phyloP scores from a whole-genome alignment of 2,797 vertebrate genomes.

The Poecilia gillii region DNA sequence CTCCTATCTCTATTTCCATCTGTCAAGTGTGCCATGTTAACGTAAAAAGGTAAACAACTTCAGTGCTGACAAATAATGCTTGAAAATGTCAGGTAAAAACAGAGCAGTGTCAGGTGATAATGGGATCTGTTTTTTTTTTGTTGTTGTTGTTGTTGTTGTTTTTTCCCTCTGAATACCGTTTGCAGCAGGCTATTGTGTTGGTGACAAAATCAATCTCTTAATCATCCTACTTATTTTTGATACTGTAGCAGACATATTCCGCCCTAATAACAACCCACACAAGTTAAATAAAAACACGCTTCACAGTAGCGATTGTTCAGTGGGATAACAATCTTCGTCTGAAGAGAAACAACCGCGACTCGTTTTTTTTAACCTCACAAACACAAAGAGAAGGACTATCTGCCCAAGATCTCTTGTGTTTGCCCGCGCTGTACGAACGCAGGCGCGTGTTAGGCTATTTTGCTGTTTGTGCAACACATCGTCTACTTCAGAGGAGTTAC shows the following conservation, averaged over 20 bases:
- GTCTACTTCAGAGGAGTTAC: constrained; percentile 69
- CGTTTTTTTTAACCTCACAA: constrained; percentile 15
- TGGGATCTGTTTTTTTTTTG: constrained; percentile 21
- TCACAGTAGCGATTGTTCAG: constrained; percentile 9
- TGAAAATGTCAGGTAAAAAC: constrained; percentile 65
- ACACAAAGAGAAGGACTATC: background rate
- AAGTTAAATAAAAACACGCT: constrained; percentile 32
- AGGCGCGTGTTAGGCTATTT: background rate
- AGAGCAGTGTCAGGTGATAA: constrained; percentile 55
- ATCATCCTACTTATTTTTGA: constrained; percentile 46
- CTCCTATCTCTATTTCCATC: constrained; percentile 8
- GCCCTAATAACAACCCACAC: constrained; percentile 31
- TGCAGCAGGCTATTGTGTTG: constrained; percentile 52
- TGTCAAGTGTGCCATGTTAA: constrained; percentile 39
- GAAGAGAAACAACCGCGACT: background rate
- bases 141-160: background rate
- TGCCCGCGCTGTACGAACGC: background rate
- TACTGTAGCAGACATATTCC: constrained; percentile 22
- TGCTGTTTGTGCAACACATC: constrained; percentile 50
- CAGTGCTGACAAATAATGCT: constrained; percentile 55
- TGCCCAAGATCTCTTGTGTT: constrained; percentile 10
- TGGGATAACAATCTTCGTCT: constrained; percentile 14
- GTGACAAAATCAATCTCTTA: constrained; percentile 36
- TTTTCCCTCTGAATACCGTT: constrained; percentile 50
- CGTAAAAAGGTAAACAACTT: constrained; percentile 69